Base-by-base conservation (phyloP, 2,888 invertebrate species). In the Andrena minutula region DNA sequence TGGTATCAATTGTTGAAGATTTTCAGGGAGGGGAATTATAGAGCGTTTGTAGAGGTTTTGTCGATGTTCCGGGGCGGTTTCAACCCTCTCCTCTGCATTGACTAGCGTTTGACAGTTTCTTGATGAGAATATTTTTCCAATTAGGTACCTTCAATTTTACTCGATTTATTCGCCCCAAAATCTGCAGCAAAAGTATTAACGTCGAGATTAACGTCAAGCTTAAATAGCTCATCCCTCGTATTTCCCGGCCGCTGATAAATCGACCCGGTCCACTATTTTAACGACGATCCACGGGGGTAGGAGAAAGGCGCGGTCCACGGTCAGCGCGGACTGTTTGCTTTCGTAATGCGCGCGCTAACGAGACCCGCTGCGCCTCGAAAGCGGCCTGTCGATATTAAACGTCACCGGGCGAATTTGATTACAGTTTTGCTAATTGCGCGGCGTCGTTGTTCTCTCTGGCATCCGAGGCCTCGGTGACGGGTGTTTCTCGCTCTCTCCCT, bases 341-440 rank as follows among this genome's bases (percentile, higher is more conserved):
- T 81, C 69, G 80, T 80, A 84, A 82, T 83, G 78, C 71, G 35
- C 74, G 75, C 75, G 78, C 78, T 86, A 88, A 87, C 86, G 85
- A 90, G 86, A 86, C 78, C 68, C 71, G 61, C 53, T 69, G 66
- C 75, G 70, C 58, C 64, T 60, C 81, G 74, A 73, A 81, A 84
- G 79, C 77, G 72, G 79, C 79, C 79, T 66, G 82, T 66, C 84
- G 81, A 82, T 88, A 85, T 90, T 87, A 83, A 87, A 86, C 84
- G 79, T 61, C 77, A 72, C 71, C 51, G 61, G 85, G 79, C 82
- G 88, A 90, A 92, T 91, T 90, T 88, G 88, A 91, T 91, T 90
- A 88, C 86, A 90, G 88, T 87, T 86, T 89, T 85, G 88, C 88
- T 87, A 90, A 92, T 92, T 89, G 89, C 88, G 82, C 76, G 70